Percentiles rank a stretch among this genome's conserved stretches.
Conservation (phyloP, 2,797 vertebrate genomes). For the Perdix hodgsoniae region DNA sequence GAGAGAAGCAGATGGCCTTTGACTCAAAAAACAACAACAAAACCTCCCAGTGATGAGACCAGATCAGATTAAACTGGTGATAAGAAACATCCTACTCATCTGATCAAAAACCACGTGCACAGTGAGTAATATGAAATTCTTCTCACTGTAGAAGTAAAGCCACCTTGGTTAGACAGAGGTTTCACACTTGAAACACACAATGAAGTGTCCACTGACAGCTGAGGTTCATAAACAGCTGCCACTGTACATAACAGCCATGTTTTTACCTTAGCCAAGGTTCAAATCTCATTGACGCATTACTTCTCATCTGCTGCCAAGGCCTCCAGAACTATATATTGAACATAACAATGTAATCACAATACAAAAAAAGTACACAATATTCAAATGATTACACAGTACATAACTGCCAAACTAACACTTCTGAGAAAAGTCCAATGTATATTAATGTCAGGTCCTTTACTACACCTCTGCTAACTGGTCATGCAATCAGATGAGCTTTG, state of each 20-base stretch:
- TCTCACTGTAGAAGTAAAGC: not conserved
- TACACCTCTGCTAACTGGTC: constrained; percentile 19
- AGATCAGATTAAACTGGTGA: not conserved
- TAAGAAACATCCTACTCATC: not conserved
- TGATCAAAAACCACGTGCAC: not conserved
- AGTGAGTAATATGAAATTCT: not conserved
- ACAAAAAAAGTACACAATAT: not conserved
- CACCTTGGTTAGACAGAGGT: not conserved
- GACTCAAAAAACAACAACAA: too few species aligned
- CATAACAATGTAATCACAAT: not conserved
- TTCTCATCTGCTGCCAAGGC: constrained; percentile 11
- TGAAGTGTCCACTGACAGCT: not conserved
- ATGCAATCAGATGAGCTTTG: constrained; percentile 8
- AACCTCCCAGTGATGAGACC: not conserved
- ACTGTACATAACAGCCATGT: not conserved
- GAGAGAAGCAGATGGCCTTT: not conserved
- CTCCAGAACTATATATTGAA: not conserved
- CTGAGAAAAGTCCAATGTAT: constrained; percentile 27
- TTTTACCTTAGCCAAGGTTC: constrained; percentile 20
- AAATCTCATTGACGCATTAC: not conserved
- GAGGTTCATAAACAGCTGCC: constrained; percentile 10
- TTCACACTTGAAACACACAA: not conserved
- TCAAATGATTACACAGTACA: not conserved
- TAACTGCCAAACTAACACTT: constrained; percentile 43
- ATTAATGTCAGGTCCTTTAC: not conserved